Base-by-base conservation (phyloP, 1,140 invertebrate genomes). In the Atopsyche davidsoni region DNA sequence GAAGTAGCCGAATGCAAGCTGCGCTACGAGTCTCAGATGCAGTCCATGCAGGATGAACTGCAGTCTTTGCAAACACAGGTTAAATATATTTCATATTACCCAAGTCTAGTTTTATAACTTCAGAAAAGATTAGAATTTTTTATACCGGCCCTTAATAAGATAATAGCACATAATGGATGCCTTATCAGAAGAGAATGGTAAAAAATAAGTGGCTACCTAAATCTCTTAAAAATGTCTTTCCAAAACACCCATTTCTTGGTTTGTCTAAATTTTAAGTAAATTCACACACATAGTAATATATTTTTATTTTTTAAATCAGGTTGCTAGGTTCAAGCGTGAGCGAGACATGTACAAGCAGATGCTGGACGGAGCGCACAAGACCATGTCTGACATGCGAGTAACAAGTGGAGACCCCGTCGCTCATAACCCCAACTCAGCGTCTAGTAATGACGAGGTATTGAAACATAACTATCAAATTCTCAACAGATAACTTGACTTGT, bases 261-360 rank as follows among this genome's bases (percentile, higher is more conserved):
- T n/a, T n/a, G n/a, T n/a, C n/a, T n/a, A n/a, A n/a, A n/a, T n/a
- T n/a, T n/a, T n/a, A n/a, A n/a, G n/a, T n/a, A n/a, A n/a, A n/a
- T n/a, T n/a, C n/a, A n/a, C n/a, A n/a, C n/a, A n/a, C n/a, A n/a
- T n/a, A n/a, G n/a, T n/a, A n/a, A n/a, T n/a, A n/a, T n/a, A n/a
- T n/a, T n/a, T n/a, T n/a, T n/a, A n/a, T n/a, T n/a, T n/a, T n/a
- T n/a, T 23, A 39, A 46, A 50, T 6, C 38, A 72, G 69, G 64
- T 82, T 9, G 75, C 78, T 1, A 79, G 87, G 59, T 90, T 96
- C 62, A 89, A 91, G 62, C 76, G 86, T 47, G 92, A 96, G 70
- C 78, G 89, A 31, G 90, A 96, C 62, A 87, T 86, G 21, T 93
- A 91, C 59, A 89, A 91, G 57, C 89, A 94, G 62, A 91, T 96